Evolutionary conservation across 2,797 vertebrate genomes (phyloP), one percentile per base, ranked within the genome.

Genomic region (Lacerta bilineata): DNA sequence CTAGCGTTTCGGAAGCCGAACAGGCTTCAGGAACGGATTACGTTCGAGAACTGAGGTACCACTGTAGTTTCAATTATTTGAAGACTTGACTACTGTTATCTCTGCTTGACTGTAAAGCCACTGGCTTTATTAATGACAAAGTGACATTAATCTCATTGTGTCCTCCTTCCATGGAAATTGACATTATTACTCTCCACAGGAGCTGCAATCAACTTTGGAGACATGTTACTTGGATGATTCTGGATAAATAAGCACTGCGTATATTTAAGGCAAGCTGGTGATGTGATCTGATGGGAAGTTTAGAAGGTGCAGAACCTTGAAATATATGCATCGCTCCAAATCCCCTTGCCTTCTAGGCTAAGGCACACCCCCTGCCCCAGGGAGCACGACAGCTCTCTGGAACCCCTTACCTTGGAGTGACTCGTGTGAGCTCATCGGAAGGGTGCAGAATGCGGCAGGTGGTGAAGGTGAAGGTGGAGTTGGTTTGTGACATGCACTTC

Each of bases 371-470:
- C 18, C 39, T 78, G 39, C 39, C 77, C 23, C 66, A 39, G 39
- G 46, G 55, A 77, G 43, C 39, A 43, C 39, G 83, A 59, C 0
- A 83, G 43, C 84, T 90, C 77, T 59, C 64, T 0, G 25, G 59
- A 75, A 88, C 15, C 89, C 88, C 96, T 97, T 97, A 99, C 99
- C 99, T 99, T 94, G 98, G 96, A 2, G 98, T 99, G 95, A 99
- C 98, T 90, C 98, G 96, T 15, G 98, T 98, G 96, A 99, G 98
- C 87, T 99, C 98, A 91, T 99, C 98, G 2, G 98, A 98, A 33
- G 99, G 99, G 95, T 99, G 99, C 93, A 99, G 97, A 92, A 99
- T 99, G 95, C 99, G 98, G 96, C 99, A 99, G 96, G 98, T 99
- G 95, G 99, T 99, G 96, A 98, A 99, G 95, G 99, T 99, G 95